phyloP scores from a whole-genome alignment of 30 jellyfish, hydroid and myxozoan genomes.

The Turritopsis rubra region DNA sequence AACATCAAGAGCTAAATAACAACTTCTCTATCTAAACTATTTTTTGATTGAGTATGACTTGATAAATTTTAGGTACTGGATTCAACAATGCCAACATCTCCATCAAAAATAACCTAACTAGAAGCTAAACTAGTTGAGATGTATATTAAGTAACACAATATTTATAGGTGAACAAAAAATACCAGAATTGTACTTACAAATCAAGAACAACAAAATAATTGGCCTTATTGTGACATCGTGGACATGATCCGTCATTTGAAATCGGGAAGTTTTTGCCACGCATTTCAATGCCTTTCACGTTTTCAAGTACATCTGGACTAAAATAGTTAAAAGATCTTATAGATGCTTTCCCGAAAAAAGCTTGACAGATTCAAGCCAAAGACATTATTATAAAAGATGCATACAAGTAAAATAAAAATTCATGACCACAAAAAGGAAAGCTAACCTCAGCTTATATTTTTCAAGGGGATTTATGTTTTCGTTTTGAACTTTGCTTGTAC shows the following conservation, averaged over 20 bases:
- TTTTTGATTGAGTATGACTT: too few species aligned
- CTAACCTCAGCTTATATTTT: background rate
- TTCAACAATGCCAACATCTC: too few species aligned
- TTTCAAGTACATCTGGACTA: slow-evolving; percentile 59
- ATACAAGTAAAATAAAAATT: background rate
- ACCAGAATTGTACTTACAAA: slow-evolving; percentile 77
- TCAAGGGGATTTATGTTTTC: background rate
- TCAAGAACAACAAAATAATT: slow-evolving; percentile 73
- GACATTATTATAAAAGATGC: too few species aligned
- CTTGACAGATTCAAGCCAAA: too few species aligned
- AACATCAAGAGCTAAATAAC: too few species aligned
- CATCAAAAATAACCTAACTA: too few species aligned
- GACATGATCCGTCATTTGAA: slow-evolving; percentile 83
- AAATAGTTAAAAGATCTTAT: background rate
- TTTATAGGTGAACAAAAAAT: too few species aligned
- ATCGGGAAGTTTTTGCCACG: slow-evolving; percentile 75
- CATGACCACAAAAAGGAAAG: background rate
- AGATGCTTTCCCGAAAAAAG: too few species aligned
- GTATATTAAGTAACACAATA: too few species aligned
- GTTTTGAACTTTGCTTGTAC: background rate
- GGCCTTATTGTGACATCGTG: slow-evolving; percentile 49
- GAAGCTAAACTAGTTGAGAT: too few species aligned
- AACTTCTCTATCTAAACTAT: too few species aligned
- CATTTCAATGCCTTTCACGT: slow-evolving; percentile 54
- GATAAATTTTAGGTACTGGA: too few species aligned